Evolutionary conservation across 2,113 vertebrate species (phyloP).

Genomic region (Dryoscopus gambensis): DNA sequence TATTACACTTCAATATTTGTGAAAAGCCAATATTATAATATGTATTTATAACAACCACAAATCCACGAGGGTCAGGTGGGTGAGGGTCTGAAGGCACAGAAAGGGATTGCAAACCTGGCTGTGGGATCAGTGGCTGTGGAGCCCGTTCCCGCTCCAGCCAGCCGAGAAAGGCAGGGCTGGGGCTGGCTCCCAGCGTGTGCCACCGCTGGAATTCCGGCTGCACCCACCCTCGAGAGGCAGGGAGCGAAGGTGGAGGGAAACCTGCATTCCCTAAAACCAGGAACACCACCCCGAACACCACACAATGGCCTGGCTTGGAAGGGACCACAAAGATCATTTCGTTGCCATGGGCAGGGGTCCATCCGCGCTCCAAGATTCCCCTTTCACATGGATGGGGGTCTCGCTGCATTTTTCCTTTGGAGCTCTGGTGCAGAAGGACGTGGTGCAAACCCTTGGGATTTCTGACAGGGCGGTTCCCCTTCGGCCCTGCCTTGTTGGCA

Average conservation of each 20-base stretch:
- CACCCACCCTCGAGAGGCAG: not conserved
- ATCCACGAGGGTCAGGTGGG: not conserved
- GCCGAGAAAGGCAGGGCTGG: not conserved
- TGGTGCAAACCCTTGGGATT: not conserved
- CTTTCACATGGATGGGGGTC: rapidly evolving
- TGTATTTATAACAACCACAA: too few relatives aligned
- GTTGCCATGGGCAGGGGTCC: not conserved
- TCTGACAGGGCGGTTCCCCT: not conserved
- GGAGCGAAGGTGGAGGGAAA: not conserved
- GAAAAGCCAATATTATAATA: too few relatives aligned
- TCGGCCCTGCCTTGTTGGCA: not conserved
- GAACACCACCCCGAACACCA: not conserved
- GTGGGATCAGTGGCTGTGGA: not conserved
- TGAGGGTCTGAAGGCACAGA: not conserved
- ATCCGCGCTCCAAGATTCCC: rapidly evolving
- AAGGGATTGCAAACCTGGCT: not conserved
- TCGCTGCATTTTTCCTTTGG: too few relatives aligned
- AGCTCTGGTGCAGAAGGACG: not conserved
- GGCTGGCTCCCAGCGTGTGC: not conserved
- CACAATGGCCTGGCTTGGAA: not conserved
- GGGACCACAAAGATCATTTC: not conserved
- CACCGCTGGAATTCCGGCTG: not conserved
- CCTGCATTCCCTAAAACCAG: rapidly evolving
- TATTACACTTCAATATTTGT: too few relatives aligned
- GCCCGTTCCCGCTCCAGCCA: not conserved